phyloP scores from a whole-genome alignment of 2,888 invertebrate genomes.

The Mimachlamys varia region DNA sequence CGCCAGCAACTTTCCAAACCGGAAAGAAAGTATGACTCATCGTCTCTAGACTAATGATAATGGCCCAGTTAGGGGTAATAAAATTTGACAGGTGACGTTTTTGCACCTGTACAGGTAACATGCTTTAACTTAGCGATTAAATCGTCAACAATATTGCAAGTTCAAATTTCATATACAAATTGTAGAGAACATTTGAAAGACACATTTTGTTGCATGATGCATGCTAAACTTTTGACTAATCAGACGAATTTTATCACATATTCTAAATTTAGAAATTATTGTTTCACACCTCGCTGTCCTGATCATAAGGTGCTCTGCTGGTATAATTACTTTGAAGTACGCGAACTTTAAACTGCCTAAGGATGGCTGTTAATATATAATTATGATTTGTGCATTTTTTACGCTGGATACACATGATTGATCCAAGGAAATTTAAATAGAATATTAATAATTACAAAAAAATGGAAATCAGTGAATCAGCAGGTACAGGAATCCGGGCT shows the following conservation, averaged over 20 bases:
- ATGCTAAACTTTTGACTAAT: neutral
- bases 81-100: constrained; percentile 25
- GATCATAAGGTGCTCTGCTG: neutral
- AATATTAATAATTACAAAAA: neutral
- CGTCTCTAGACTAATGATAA: constrained; percentile 7
- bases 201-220: neutral
- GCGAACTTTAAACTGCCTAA: neutral
- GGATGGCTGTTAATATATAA: neutral
- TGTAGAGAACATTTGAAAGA: neutral
- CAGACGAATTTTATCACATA: neutral
- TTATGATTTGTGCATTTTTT: neutral
- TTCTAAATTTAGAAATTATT: neutral
- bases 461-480: neutral
- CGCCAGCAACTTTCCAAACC: constrained; percentile 29
- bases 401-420: neutral
- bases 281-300: neutral
- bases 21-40: constrained; percentile 33
- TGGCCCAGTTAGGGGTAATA: constrained; percentile 34
- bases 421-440: neutral
- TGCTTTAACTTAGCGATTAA: neutral
- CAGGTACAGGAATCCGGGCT: neutral
- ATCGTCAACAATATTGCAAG: neutral
- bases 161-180: too few relatives aligned
- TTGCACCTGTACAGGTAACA: neutral
- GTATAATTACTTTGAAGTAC: neutral